Evolutionary conservation across 2,113 vertebrate genomes (phyloP).

Genomic region (Ranitomeya imitator): DNA sequence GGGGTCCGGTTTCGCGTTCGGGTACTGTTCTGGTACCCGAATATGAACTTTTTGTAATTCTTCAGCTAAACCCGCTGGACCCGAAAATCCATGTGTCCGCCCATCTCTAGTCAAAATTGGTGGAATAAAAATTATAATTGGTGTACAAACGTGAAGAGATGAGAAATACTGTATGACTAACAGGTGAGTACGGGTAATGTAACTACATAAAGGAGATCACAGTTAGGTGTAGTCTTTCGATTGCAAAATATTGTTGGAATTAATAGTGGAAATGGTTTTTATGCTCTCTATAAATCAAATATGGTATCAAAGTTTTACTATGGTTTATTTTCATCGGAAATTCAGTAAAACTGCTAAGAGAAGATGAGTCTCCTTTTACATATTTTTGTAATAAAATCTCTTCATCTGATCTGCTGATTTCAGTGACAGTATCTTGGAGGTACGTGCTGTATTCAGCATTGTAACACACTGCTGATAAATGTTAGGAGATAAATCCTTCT

Average conservation of each 20-base stretch:
- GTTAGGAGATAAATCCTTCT: slow-evolving; percentile 63
- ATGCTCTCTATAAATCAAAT: neutral
- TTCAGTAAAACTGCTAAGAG: neutral
- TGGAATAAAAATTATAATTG: too few species aligned
- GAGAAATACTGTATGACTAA: too few species aligned
- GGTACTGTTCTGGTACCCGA: too few species aligned
- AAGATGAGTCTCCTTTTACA: slow-evolving; percentile 5
- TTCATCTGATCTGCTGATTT: slow-evolving; percentile 41
- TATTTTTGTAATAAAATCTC: slow-evolving; percentile 38
- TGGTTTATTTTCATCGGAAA: neutral
- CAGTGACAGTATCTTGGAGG: slow-evolving; percentile 55
- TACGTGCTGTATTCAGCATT: slow-evolving; percentile 62
- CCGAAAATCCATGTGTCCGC: too few species aligned
- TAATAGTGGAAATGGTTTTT: neutral
- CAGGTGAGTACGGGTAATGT: too few species aligned
- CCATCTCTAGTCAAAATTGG: too few species aligned
- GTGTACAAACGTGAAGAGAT: too few species aligned
- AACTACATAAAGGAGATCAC: neutral
- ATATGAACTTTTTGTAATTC: too few species aligned
- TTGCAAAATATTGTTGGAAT: neutral
- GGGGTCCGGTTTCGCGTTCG: too few species aligned
- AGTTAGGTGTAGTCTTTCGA: neutral
- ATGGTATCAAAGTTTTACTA: neutral
- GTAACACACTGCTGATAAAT: slow-evolving; percentile 60
- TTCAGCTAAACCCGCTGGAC: too few species aligned